Conservation (phyloP, 1,140 invertebrate genomes). For the Octopus sinensis region DNA sequence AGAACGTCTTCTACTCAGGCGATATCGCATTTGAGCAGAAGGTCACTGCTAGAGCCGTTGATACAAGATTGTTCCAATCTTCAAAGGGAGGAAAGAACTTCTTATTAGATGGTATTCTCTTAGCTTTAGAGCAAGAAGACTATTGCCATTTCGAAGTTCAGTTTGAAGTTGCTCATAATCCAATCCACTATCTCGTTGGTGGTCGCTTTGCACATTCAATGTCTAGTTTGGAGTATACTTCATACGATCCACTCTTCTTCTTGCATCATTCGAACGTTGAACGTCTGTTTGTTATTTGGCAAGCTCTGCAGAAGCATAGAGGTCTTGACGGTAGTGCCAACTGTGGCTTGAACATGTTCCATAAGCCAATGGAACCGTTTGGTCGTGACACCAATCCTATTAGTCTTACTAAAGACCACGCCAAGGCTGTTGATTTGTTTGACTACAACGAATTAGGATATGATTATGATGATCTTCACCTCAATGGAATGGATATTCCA, state of each 20-base stretch:
- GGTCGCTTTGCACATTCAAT: constrained; percentile 27
- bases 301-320: constrained; percentile 27
- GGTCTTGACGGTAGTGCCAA: constrained; percentile 22
- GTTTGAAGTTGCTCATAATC: constrained; percentile 34
- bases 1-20: constrained; percentile 15
- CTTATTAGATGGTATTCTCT: constrained; percentile 24
- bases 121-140: constrained; percentile 32
- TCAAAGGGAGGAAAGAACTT: constrained; percentile 27
- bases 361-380: constrained; percentile 25
- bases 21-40: constrained; percentile 19
- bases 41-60: constrained; percentile 10
- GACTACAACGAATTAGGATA: constrained; percentile 22
- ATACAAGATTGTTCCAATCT: neutral
- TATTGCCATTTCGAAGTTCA: constrained; percentile 36
- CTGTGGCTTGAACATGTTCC: constrained; percentile 21
- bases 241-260: constrained; percentile 34
- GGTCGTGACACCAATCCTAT: constrained; percentile 29
- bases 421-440: constrained; percentile 10
- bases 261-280: constrained; percentile 33
- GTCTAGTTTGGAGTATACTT: constrained; percentile 31
- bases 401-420: constrained; percentile 18
- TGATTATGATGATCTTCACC: constrained; percentile 26
- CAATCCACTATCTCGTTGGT: constrained; percentile 35
- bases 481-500: constrained; percentile 25
- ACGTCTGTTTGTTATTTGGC: constrained; percentile 27